These are phyloP conservation scores for Cactoblastis cactorum DNA, from an alignment of 2,888 invertebrate genomes.

Conservation along the genomic window DNA sequence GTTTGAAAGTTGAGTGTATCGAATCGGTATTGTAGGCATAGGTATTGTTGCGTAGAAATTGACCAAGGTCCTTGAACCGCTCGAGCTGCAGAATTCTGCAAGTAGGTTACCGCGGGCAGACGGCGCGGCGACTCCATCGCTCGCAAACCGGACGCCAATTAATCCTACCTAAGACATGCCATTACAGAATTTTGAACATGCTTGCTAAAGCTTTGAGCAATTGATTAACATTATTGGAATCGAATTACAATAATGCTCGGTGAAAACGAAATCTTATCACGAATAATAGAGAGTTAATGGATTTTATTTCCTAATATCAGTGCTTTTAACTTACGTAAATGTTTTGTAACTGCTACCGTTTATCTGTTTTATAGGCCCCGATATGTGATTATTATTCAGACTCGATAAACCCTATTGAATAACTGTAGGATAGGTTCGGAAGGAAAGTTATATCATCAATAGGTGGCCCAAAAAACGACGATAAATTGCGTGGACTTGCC, in stretches of 20 bases:
- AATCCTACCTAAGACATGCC: conserved; percentile 29
- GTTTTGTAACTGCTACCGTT: conserved; percentile 20
- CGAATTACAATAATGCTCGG: background rate
- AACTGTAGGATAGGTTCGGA: conserved; percentile 25
- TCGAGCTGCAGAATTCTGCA: conserved; percentile 25
- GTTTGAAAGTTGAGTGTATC: conserved; percentile 29
- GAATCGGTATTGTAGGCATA: conserved; percentile 7
- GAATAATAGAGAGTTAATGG: conserved; percentile 5
- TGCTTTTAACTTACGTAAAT: conserved; percentile 18
- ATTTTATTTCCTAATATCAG: conserved; percentile 4
- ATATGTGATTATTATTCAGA: conserved; percentile 17
- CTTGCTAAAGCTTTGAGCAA: background rate
- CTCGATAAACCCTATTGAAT: conserved; percentile 18
- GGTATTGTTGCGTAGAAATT: conserved; percentile 16
- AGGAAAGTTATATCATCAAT: conserved; percentile 35
- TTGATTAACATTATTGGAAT: background rate
- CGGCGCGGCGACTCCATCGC: conserved; percentile 44
- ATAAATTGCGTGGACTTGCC: conserved; percentile 41
- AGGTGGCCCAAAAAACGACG: conserved; percentile 28
- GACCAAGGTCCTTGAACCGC: conserved; percentile 29
- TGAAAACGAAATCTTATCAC: conserved; percentile 4
- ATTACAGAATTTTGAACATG: conserved; percentile 10
- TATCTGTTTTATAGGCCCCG: conserved; percentile 11
- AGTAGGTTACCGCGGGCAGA: conserved; percentile 59
- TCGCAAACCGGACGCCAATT: conserved; percentile 49